These are phyloP conservation scores for Geothlypis trichas DNA, from an alignment of 2,113 vertebrate species.

Conservation along the genomic window DNA sequence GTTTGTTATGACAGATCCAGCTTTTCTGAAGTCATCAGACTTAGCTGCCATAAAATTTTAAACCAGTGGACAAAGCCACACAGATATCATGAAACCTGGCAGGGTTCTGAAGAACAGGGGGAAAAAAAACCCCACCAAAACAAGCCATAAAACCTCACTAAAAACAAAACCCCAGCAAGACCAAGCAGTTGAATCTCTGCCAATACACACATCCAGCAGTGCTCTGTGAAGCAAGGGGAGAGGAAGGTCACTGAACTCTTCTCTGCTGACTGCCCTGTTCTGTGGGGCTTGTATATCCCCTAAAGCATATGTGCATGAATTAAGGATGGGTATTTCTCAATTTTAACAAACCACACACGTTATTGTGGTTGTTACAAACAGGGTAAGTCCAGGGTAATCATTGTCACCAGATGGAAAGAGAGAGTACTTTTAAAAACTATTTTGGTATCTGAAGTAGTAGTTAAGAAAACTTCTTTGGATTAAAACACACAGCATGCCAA, in stretches of 20 bases:
- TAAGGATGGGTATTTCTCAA: not conserved
- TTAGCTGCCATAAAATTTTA: not conserved
- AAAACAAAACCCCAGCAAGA: not conserved
- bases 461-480: not conserved
- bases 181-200: not conserved
- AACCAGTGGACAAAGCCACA: not conserved
- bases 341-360: not conserved
- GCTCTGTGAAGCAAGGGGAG: not conserved
- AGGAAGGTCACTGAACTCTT: not conserved
- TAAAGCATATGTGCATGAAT: not conserved
- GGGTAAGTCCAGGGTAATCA: not conserved
- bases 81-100: not conserved
- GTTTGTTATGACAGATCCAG: not conserved
- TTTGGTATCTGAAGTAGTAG: not conserved
- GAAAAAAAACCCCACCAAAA: rapidly evolving
- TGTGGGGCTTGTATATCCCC: not conserved
- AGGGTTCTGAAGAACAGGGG: not conserved
- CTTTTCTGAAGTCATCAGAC: not conserved
- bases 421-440: not conserved
- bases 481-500: not conserved
- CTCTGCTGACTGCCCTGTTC: not conserved
- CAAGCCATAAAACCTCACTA: not conserved
- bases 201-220: not conserved
- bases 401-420: not conserved
- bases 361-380: not conserved